Conservation (phyloP, 2,888 invertebrate genomes). For the Phragmatobia fuliginosa region DNA sequence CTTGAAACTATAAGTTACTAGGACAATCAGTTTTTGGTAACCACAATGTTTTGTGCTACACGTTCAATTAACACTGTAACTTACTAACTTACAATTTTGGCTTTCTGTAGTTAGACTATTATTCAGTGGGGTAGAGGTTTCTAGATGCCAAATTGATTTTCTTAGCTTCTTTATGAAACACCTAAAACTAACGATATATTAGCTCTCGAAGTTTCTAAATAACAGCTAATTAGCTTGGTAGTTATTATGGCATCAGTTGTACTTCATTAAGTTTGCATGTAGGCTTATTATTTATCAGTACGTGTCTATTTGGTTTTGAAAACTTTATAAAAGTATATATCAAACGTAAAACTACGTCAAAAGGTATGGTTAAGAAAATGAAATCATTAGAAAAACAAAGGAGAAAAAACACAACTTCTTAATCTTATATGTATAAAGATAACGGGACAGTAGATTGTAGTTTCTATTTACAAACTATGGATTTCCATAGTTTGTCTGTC, state of each 20-base stretch:
- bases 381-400: background rate
- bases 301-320: no score
- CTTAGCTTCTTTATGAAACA: background rate
- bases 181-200: no score
- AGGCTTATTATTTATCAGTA: no score
- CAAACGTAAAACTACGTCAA: background rate
- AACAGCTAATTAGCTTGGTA: no score
- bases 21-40: background rate
- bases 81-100: background rate
- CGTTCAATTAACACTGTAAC: background rate
- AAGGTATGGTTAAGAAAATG: background rate
- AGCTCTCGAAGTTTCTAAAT: no score
- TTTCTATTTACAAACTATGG: background rate
- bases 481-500: no score
- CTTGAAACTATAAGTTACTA: background rate
- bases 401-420: background rate
- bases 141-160: background rate
- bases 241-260: no score
- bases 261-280: no score
- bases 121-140: background rate
- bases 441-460: background rate
- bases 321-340: no score
- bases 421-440: background rate
- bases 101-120: background rate
- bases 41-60: background rate